phyloP scores from a whole-genome alignment of 2,888 invertebrate genomes.

The Morinoia aosen region DNA sequence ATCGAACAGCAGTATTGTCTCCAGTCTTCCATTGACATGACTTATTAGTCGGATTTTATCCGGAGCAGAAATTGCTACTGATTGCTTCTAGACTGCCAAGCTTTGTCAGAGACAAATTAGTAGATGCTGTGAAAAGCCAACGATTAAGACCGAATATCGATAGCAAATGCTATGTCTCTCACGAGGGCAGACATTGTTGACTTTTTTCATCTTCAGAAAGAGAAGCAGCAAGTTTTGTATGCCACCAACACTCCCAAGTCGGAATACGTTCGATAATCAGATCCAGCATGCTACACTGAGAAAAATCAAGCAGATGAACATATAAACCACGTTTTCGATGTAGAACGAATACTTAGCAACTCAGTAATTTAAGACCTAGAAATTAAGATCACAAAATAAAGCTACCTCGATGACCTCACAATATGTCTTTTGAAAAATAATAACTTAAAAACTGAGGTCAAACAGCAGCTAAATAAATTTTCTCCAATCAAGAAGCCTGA shows the following conservation, averaged over 20 bases:
- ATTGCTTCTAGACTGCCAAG: background rate
- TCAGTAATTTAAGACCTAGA: background rate
- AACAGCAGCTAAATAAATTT: background rate
- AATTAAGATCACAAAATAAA: background rate
- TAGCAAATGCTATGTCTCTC: background rate
- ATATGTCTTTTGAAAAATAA: background rate
- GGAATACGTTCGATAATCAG: background rate
- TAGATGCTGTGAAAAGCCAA: background rate
- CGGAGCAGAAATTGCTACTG: background rate
- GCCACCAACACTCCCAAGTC: background rate
- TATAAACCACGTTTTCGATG: no score
- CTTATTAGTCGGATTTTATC: slow-evolving; percentile 1
- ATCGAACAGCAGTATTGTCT: background rate
- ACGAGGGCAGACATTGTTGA: background rate
- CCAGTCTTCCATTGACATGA: background rate
- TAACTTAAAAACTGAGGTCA: background rate
- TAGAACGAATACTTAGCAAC: background rate
- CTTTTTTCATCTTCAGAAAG: background rate
- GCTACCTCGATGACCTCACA: background rate
- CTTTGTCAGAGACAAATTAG: background rate
- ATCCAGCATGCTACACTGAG: no score
- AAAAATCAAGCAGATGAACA: no score
- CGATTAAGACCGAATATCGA: background rate
- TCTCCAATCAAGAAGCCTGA: background rate
- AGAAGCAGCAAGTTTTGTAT: background rate